phyloP scores from a whole-genome alignment of 2,797 vertebrate genomes.

The Coregonus ussuriensis region DNA sequence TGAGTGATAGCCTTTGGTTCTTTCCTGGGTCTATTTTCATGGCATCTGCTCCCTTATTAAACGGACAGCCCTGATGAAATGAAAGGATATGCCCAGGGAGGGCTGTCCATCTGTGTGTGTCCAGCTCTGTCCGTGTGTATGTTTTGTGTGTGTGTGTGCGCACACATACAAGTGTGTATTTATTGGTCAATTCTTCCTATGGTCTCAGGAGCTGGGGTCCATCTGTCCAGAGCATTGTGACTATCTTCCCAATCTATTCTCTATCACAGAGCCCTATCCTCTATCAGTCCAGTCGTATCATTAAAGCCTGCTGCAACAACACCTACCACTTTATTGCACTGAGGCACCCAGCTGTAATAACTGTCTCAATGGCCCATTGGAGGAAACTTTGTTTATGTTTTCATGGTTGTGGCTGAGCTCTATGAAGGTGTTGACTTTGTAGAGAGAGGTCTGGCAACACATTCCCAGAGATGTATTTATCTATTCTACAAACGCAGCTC shows the following conservation, averaged over 20 bases:
- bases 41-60: conserved; percentile 59
- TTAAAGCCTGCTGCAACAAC: conserved; percentile 37
- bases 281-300: conserved; percentile 27
- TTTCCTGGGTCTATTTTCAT: conserved; percentile 52
- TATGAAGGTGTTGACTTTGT: conserved; percentile 31
- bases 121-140: too few relatives aligned
- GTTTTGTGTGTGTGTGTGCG: conserved; percentile 1
- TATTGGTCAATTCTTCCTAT: conserved; percentile 20
- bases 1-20: conserved; percentile 49
- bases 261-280: background rate
- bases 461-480: background rate
- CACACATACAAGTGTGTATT: conserved; percentile 33
- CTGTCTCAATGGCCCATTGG: background rate
- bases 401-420: background rate
- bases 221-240: conserved; percentile 53
- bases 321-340: conserved; percentile 22
- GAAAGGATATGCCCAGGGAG: conserved; percentile 51
- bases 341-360: conserved; percentile 22
- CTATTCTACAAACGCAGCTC: background rate
- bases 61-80: conserved; percentile 52
- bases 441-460: background rate
- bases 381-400: conserved; percentile 2
- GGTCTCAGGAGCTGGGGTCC: conserved; percentile 59
- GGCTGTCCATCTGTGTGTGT: too few relatives aligned
- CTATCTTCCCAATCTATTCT: background rate